Conservation (phyloP, 1,140 invertebrate genomes). For the Agrilus planipennis region DNA sequence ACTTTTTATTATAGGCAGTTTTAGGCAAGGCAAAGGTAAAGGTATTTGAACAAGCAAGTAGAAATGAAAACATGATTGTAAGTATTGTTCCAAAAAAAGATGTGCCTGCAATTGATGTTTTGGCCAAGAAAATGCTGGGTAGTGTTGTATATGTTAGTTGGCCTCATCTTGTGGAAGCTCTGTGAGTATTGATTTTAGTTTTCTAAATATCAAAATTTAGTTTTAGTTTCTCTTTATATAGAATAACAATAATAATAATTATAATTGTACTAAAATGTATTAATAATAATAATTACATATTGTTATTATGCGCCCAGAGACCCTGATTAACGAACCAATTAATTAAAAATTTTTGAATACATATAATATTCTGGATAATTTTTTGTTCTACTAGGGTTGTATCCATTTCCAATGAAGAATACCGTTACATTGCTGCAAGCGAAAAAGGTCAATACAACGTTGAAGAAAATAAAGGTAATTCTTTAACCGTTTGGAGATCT, state of each 20-base stretch:
- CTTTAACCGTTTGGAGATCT: constrained; percentile 36
- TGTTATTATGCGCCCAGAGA: no score
- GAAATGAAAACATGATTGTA: constrained; percentile 74
- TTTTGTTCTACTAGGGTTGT: constrained; percentile 37
- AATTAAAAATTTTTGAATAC: no score
- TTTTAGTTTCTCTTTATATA: no score
- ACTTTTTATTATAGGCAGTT: constrained; percentile 1
- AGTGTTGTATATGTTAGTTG: constrained; percentile 69
- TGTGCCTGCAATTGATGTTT: constrained; percentile 26
- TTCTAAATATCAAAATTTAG: neutral
- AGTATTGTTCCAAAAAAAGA: constrained; percentile 34
- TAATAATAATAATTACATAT: no score
- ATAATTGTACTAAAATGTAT: no score
- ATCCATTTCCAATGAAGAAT: constrained; percentile 41
- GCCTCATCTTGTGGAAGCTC: constrained; percentile 76
- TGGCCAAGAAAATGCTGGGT: constrained; percentile 52
- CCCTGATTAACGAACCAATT: no score
- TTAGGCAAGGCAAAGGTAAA: constrained; percentile 61
- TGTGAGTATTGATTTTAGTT: constrained; percentile 31
- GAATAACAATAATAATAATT: no score
- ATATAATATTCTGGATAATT: neutral
- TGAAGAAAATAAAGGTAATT: constrained; percentile 33
- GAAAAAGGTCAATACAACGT: constrained; percentile 24
- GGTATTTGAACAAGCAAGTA: constrained; percentile 76
- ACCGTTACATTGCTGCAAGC: constrained; percentile 32